Percentiles rank a stretch among this genome's conserved stretches.
Conservation (phyloP, 1,140 invertebrate genomes). For the Drosophila kanapiae region DNA sequence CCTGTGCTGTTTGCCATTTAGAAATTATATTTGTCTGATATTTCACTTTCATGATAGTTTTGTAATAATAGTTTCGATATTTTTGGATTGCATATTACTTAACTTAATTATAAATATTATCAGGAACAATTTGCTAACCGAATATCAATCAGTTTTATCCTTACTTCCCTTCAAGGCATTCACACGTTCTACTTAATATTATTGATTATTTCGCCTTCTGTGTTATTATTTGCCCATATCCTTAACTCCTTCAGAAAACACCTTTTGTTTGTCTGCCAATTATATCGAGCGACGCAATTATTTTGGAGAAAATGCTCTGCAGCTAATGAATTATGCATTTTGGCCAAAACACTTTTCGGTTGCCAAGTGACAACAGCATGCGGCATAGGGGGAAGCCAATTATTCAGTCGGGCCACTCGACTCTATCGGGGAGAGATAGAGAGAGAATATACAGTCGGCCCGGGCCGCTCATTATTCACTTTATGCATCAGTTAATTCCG, state of each 20-base stretch:
- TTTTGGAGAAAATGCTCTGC: conserved; percentile 1
- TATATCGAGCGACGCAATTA: conserved; percentile 17
- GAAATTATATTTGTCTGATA: too few species aligned
- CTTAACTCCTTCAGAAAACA: neutral
- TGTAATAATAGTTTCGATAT: too few species aligned
- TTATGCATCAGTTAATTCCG: conserved; percentile 57
- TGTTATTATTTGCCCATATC: neutral
- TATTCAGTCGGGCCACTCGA: conserved; percentile 47
- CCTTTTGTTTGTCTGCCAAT: conserved; percentile 28
- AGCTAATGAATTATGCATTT: conserved; percentile 32
- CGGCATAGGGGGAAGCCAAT: conserved; percentile 47
- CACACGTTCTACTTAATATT: neutral
- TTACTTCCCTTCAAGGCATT: too few species aligned
- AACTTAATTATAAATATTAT: too few species aligned
- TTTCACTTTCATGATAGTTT: too few species aligned
- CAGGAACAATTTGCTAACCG: too few species aligned
- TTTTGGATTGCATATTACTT: too few species aligned
- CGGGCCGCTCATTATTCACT: conserved; percentile 58
- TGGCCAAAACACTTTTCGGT: conserved; percentile 37
- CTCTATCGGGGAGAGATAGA: neutral
- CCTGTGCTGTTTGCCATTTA: too few species aligned
- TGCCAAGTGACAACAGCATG: conserved; percentile 18
- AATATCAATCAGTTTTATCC: neutral
- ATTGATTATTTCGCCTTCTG: neutral
- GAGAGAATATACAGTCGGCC: conserved; percentile 1